Conservation (phyloP, 2,797 vertebrate genomes). For the Sylvia borin region DNA sequence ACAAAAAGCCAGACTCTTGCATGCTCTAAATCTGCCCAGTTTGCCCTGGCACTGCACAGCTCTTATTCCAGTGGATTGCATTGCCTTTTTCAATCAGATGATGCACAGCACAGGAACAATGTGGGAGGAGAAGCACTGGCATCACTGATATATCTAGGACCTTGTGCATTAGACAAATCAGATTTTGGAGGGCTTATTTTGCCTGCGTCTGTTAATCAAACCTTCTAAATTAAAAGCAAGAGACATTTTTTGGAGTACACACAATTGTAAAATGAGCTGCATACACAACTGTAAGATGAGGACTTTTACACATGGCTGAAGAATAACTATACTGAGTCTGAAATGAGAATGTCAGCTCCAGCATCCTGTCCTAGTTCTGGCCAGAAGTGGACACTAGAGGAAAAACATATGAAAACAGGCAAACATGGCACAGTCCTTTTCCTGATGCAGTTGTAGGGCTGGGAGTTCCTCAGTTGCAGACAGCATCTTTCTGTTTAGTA, state of each 20-base stretch:
- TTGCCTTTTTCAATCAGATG: neutral
- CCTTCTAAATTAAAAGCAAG: neutral
- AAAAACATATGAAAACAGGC: neutral
- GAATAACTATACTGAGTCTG: neutral
- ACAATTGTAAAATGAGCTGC: neutral
- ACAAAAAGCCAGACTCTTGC: neutral
- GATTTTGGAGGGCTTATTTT: neutral
- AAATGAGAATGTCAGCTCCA: neutral
- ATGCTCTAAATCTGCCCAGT: neutral
- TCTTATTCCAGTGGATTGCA: neutral
- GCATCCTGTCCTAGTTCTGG: neutral
- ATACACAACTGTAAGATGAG: neutral
- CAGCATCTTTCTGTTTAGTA: neutral
- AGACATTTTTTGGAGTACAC: neutral
- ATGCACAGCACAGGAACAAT: neutral
- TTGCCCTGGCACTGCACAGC: neutral
- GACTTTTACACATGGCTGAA: neutral
- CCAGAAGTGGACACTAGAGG: neutral
- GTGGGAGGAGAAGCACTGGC: neutral
- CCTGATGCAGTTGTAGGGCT: neutral
- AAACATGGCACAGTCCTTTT: neutral
- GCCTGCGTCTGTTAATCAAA: accelerated
- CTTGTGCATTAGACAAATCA: neutral
- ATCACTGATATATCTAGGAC: neutral
- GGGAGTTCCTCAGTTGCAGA: neutral